Conservation (phyloP, 2,797 vertebrate species). For the Peromyscus aztecus region DNA sequence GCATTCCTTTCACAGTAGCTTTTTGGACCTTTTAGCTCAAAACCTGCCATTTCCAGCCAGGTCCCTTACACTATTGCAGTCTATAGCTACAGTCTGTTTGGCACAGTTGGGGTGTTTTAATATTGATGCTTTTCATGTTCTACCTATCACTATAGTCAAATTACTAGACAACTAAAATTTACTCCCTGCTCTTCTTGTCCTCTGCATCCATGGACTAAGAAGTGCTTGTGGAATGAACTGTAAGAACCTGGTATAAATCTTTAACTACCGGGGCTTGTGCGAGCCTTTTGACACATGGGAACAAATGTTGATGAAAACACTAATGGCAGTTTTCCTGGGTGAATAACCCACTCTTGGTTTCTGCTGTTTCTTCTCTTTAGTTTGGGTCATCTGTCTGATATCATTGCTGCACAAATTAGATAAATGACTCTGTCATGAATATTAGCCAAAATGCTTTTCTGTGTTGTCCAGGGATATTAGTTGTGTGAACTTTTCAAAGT, state of each 20-base stretch:
- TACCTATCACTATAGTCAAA: neutral
- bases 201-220: neutral
- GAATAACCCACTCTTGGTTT: neutral
- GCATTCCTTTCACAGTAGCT: neutral
- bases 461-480: neutral
- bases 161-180: slow-evolving; percentile 10
- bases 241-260: neutral
- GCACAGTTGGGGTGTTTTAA: neutral
- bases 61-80: neutral
- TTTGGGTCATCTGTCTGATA: neutral
- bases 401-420: neutral
- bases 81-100: neutral
- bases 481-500: neutral
- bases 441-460: neutral
- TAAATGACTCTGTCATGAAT: neutral
- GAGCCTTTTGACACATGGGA: neutral
- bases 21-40: slow-evolving; percentile 36
- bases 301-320: neutral
- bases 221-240: neutral
- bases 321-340: neutral
- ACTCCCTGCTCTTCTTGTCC: neutral
- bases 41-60: neutral
- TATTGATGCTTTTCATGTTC: neutral
- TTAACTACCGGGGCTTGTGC: neutral
- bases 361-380: neutral